These are phyloP conservation scores for Morpho helenor DNA, from an alignment of 2,888 invertebrate species.

Conservation along the genomic window DNA sequence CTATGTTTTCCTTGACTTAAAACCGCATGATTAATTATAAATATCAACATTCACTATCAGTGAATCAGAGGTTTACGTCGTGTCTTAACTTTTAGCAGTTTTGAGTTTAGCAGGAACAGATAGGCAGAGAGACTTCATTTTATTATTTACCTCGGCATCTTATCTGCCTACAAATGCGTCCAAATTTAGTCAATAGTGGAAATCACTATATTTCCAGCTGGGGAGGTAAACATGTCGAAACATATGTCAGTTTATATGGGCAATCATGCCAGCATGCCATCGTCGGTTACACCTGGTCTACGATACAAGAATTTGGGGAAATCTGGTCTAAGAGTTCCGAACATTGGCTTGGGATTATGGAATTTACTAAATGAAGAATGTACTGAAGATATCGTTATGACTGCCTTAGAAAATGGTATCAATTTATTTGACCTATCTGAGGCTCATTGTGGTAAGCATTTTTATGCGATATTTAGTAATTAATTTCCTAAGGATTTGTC, in stretches of 20 bases:
- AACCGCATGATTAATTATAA: too few relatives aligned
- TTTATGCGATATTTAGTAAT: background rate
- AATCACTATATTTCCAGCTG: slow-evolving; percentile 29
- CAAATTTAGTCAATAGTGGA: too few relatives aligned
- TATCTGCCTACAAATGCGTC: too few relatives aligned
- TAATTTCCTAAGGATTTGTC: background rate
- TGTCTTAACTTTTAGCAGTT: too few relatives aligned
- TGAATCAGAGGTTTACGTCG: too few relatives aligned
- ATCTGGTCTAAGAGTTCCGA: slow-evolving; percentile 95
- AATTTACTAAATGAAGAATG: slow-evolving; percentile 91
- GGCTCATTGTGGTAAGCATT: slow-evolving; percentile 87
- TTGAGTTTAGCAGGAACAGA: too few relatives aligned
- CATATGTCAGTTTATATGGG: slow-evolving; percentile 75
- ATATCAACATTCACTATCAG: too few relatives aligned
- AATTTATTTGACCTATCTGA: slow-evolving; percentile 98
- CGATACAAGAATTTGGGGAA: slow-evolving; percentile 96
- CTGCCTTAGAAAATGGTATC: slow-evolving; percentile 97
- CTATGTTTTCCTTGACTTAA: too few relatives aligned
- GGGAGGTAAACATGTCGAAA: slow-evolving; percentile 60
- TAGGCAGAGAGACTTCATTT: too few relatives aligned
- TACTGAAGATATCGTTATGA: slow-evolving; percentile 94
- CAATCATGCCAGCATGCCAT: slow-evolving; percentile 81
- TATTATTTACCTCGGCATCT: too few relatives aligned
- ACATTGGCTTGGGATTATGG: slow-evolving; percentile 96
- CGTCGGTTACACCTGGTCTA: slow-evolving; percentile 88